Conservation (phyloP, 2,888 invertebrate species). For the Euclidia mi region DNA sequence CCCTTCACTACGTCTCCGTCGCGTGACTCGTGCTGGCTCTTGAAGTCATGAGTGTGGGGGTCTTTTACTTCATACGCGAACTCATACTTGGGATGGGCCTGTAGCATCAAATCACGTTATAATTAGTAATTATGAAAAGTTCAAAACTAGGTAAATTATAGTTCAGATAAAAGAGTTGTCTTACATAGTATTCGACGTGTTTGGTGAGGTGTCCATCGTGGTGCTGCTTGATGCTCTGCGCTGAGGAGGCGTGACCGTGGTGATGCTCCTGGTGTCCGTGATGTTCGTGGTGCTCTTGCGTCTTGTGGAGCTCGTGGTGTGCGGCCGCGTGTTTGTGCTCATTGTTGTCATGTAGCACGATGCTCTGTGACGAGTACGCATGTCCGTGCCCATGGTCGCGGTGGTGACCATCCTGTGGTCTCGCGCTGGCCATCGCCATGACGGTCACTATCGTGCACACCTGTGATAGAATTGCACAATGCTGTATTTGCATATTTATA, state of each 20-base stretch:
- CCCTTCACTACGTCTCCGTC: slow-evolving; percentile 90
- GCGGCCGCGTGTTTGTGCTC: no score
- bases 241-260: no score
- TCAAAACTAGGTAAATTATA: not conserved
- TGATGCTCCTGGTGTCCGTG: slow-evolving; percentile 5
- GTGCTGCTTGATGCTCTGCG: slow-evolving; percentile 42
- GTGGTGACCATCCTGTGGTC: slow-evolving; percentile 29
- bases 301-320: not conserved
- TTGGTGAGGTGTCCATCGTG: slow-evolving; percentile 52
- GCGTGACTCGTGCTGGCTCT: slow-evolving; percentile 85
- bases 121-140: not conserved
- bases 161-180: not conserved
- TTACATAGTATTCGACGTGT: slow-evolving; percentile 56
- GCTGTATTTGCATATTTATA: no score
- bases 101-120: no score
- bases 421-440: no score
- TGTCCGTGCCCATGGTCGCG: not conserved
- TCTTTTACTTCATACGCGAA: slow-evolving; percentile 88
- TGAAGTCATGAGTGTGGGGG: slow-evolving; percentile 87
- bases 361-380: no score
- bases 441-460: no score
- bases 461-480: no score
- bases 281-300: slow-evolving; percentile 8
- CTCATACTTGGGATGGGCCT: slow-evolving; percentile 86
- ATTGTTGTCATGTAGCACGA: no score